phyloP scores from a whole-genome alignment of 1,140 invertebrate genomes.

The Atopsyche davidsoni region DNA sequence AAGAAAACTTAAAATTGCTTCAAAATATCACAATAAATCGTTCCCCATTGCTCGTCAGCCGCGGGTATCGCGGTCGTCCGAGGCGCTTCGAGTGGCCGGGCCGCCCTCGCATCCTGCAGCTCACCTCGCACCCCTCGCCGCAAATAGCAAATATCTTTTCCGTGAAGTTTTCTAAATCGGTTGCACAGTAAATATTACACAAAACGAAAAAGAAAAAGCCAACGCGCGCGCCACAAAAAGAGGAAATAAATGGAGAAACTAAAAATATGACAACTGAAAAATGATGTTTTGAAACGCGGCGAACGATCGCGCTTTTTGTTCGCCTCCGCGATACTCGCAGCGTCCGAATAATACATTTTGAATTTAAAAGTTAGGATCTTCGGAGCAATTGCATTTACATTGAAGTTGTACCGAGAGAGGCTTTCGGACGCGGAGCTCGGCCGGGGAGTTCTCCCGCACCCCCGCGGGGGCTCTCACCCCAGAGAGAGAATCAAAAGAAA shows the following conservation, averaged over 20 bases:
- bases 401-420: conserved; percentile 17
- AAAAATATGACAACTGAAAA: conserved; percentile 26
- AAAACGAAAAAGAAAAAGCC: not conserved
- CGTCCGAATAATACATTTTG: conserved; percentile 23
- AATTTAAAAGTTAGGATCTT: conserved; percentile 28
- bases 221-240: not conserved
- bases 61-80: not conserved
- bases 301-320: conserved; percentile 16
- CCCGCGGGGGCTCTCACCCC: conserved; percentile 9
- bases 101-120: no score
- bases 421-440: not conserved
- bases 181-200: conserved; percentile 1
- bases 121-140: no score
- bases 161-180: conserved; percentile 1
- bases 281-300: conserved; percentile 25
- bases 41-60: not conserved
- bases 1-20: no score
- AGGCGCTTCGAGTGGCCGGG: no score
- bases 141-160: not conserved
- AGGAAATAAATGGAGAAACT: conserved; percentile 19
- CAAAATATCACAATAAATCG: conserved; percentile 11
- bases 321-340: conserved; percentile 3
- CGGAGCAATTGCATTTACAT: conserved; percentile 28
- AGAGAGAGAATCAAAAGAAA: conserved; percentile 12
- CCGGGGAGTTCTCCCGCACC: not conserved